A percentile compares a stretch with the other conserved stretches of the same genome.
Conservation (phyloP, 2,797 vertebrate genomes). For the Lagocephalus sceleratus region DNA sequence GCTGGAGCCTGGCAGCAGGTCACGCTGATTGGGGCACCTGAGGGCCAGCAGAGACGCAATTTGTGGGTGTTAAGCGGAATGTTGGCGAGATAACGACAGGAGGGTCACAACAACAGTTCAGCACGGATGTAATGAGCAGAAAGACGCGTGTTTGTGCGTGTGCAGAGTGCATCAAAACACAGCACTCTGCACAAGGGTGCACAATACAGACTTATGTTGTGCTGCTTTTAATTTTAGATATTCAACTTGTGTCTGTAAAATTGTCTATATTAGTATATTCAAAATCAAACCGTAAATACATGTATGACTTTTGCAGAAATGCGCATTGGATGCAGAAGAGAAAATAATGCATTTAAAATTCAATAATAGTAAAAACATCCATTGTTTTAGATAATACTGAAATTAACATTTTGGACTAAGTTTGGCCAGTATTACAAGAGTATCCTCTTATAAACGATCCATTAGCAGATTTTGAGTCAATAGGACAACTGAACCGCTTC, state of each 20-base stretch:
- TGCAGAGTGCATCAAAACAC: background rate
- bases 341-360: no score
- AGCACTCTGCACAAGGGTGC: background rate
- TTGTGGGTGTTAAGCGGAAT: slow-evolving; percentile 44
- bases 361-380: no score
- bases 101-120: slow-evolving; percentile 52
- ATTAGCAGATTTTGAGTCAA: no score
- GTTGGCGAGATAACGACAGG: slow-evolving; percentile 46
- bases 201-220: background rate
- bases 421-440: no score
- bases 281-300: slow-evolving; percentile 13
- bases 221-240: slow-evolving; percentile 4
- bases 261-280: slow-evolving; percentile 10
- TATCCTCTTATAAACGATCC: no score
- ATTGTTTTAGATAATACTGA: no score
- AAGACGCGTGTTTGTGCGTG: slow-evolving; percentile 25
- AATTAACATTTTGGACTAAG: background rate
- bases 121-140: slow-evolving; percentile 52
- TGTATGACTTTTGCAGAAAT: slow-evolving; percentile 28
- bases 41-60: slow-evolving; percentile 35
- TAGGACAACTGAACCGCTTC: no score
- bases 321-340: no score
- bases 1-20: slow-evolving; percentile 43
- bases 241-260: background rate
- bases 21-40: slow-evolving; percentile 50